Percentiles rank a stretch among this genome's conserved stretches.
Conservation (phyloP, 2,797 vertebrate genomes). For the Cynodonichthys magdalenae region DNA sequence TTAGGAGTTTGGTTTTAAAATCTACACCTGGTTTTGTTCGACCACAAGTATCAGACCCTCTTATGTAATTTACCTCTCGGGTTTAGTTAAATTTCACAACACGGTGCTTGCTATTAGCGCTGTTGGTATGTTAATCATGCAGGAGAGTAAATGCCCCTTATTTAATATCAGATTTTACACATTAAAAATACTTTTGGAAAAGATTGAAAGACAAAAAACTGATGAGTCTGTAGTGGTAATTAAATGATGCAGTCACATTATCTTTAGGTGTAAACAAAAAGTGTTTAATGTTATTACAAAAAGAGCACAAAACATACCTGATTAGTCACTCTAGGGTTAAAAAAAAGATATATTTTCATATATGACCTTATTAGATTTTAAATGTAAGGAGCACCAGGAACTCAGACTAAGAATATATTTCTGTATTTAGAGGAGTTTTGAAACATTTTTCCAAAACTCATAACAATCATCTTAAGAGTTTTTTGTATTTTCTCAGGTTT, state of each 20-base stretch:
- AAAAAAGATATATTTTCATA: too few relatives aligned
- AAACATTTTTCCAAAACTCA: too few relatives aligned
- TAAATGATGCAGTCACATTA: background rate
- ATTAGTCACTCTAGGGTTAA: too few relatives aligned
- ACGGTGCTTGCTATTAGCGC: slow-evolving; percentile 3
- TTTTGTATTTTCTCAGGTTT: too few relatives aligned
- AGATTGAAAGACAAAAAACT: background rate
- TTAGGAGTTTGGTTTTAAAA: slow-evolving; percentile 7
- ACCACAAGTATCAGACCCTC: background rate
- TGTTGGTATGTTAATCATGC: slow-evolving; percentile 12
- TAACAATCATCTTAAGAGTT: too few relatives aligned
- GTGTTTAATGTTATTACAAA: too few relatives aligned
- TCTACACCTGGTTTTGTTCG: background rate
- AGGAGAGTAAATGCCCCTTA: background rate
- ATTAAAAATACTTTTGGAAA: background rate
- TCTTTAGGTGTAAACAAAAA: too few relatives aligned
- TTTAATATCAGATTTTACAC: background rate
- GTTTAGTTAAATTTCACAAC: slow-evolving; percentile 12
- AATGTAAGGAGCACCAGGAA: too few relatives aligned
- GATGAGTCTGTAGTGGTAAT: background rate
- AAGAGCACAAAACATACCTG: too few relatives aligned
- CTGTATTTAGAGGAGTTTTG: too few relatives aligned
- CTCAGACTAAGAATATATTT: too few relatives aligned
- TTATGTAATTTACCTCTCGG: slow-evolving; percentile 2
- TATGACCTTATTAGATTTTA: too few relatives aligned